These are phyloP conservation scores for Characodon lateralis DNA, from an alignment of 2,797 vertebrate genomes.

Conservation along the genomic window DNA sequence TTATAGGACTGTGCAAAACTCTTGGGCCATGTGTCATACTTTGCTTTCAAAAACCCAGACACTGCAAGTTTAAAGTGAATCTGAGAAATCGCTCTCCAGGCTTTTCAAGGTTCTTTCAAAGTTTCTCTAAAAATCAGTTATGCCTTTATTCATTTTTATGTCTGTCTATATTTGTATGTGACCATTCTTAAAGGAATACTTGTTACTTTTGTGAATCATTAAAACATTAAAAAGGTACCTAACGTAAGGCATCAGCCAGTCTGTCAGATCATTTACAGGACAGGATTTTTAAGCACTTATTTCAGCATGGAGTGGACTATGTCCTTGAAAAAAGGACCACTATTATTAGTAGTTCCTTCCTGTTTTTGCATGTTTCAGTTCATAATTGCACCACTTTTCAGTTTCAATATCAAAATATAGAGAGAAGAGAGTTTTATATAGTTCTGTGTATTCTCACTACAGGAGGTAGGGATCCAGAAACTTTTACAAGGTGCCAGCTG, in stretches of 20 bases:
- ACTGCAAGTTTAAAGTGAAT: background rate
- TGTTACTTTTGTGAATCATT: background rate
- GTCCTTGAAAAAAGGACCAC: background rate
- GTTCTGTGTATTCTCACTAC: constrained; percentile 16
- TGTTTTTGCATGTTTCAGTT: background rate
- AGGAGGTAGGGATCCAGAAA: constrained; percentile 69
- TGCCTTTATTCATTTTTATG: background rate
- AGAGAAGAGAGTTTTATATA: background rate
- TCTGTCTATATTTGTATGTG: background rate
- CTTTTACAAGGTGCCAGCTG: constrained; percentile 44
- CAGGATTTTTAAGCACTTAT: background rate
- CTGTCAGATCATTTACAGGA: background rate
- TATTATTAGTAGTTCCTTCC: background rate
- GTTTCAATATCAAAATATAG: background rate
- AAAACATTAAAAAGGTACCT: background rate
- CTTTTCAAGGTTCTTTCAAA: background rate
- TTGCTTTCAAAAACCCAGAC: background rate
- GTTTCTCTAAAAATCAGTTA: no score
- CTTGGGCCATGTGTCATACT: background rate
- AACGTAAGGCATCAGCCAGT: background rate
- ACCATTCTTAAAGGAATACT: background rate
- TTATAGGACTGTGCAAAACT: constrained; percentile 13
- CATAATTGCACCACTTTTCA: background rate
- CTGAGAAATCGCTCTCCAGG: background rate
- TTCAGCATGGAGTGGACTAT: background rate